Conservation (phyloP, 1,140 invertebrate species). For the Coelopa frigida region DNA sequence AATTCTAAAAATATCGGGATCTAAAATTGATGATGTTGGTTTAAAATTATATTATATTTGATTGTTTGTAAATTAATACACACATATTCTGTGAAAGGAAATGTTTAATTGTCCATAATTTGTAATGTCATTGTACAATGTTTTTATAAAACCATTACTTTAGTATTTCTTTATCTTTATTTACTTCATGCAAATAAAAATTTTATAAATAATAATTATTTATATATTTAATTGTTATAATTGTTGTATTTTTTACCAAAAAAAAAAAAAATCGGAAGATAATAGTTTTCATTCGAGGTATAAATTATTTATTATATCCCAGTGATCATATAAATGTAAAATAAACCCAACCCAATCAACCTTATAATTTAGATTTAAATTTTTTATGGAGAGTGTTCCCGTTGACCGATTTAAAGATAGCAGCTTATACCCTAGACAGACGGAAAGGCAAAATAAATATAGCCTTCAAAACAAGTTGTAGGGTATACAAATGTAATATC, state of each 20-base stretch:
- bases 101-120: not conserved
- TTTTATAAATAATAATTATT: not conserved
- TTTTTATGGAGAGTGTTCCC: too few species aligned
- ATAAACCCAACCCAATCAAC: too few species aligned
- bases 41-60: not conserved
- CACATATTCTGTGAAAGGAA: not conserved
- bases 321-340: too few species aligned
- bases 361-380: too few species aligned
- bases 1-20: not conserved
- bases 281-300: too few species aligned
- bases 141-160: not conserved
- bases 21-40: not conserved
- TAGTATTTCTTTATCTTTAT: not conserved
- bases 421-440: too few species aligned
- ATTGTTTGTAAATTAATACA: not conserved
- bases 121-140: not conserved
- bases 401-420: too few species aligned
- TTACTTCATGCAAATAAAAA: not conserved
- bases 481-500: too few species aligned
- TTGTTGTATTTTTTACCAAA: not conserved
- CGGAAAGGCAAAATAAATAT: too few species aligned
- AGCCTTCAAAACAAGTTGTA: too few species aligned
- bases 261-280: too few species aligned
- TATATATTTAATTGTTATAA: not conserved
- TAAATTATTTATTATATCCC: too few species aligned